Evolutionary conservation across 1,140 invertebrate species (phyloP), one percentile per base, ranked within the genome.

Genomic region (Trichoplusia ni): DNA sequence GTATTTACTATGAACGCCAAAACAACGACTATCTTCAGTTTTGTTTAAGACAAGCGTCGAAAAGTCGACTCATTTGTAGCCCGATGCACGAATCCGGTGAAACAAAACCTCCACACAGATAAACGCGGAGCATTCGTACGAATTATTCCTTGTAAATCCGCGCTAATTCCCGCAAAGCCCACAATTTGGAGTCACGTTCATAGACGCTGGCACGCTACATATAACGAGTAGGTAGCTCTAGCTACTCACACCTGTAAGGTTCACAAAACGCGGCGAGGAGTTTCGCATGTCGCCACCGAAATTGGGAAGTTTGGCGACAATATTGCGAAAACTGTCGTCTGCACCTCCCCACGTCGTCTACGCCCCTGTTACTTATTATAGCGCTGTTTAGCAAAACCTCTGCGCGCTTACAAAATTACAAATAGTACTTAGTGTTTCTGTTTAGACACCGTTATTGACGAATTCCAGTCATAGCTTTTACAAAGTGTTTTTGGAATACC

Each of bases 271-370:
- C 59, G 62, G 74, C 70, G 79, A 62, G 60, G 76, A 88, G 75
- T 87, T 90, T 86, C 79, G 74, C 84, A 86, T 87, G 76, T 88
- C 87, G 79, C 80, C 87, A 84, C 82, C 68, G 75, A 84, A 86
- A 82, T 88, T 80, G 71, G 76, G 71, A 87, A 88, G 56, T 89
- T 81, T 81, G 54, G 74, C 76, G 82, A 83, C 75, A 81, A 84
- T 83, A 85, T 82, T 83, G 73, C 68, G 67, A 71, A 82, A 82
- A 82, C 72, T 75, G 71, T 76, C 74, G 64, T 69, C 64, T 73
- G 31, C 60, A 33, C 56, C 47, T 56, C 33, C 49, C 73, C 46
- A 25, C 58, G 29, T 69, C 25, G n/a, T 60, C 58, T 66, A 44
- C 35, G 33, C 23, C 25, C 16, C 21, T 11, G 14, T 46, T 40